These are phyloP conservation scores for Drosophila cracens DNA, from an alignment of 2,888 invertebrate species.

Conservation along the genomic window DNA sequence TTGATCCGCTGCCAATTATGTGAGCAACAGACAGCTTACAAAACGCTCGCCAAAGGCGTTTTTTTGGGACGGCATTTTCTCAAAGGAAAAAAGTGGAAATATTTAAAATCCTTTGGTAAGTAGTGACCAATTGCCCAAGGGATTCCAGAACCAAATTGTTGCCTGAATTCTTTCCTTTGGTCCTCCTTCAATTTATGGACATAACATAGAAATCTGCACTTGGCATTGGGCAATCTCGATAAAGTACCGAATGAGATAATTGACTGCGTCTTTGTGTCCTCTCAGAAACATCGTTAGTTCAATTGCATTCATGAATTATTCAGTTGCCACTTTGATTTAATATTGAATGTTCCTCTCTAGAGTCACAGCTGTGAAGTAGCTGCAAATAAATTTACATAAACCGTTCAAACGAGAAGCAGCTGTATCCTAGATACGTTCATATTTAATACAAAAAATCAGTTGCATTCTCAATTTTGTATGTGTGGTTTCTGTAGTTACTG, in stretches of 20 bases:
- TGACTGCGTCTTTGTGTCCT: conserved; percentile 16
- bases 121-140: conserved; percentile 26
- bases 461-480: background rate
- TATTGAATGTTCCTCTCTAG: background rate
- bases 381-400: conserved; percentile 26
- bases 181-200: conserved; percentile 1
- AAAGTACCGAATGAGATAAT: conserved; percentile 19
- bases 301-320: conserved; percentile 29
- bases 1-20: conserved; percentile 57
- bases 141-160: conserved; percentile 26
- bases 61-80: conserved; percentile 35
- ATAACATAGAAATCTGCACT: background rate
- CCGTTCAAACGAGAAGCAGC: conserved; percentile 12
- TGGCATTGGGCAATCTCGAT: conserved; percentile 2
- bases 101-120: conserved; percentile 44
- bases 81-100: conserved; percentile 18
- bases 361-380: conserved; percentile 1
- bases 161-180: conserved; percentile 11
- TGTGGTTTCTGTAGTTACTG: background rate
- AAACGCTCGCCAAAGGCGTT: conserved; percentile 35
- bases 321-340: conserved; percentile 6
- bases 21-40: conserved; percentile 45
- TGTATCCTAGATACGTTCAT: background rate
- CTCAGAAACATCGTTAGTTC: background rate
- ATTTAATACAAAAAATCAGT: background rate